phyloP scores from a whole-genome alignment of 23 tunicate genomes.

The Trididemnum clinides region DNA sequence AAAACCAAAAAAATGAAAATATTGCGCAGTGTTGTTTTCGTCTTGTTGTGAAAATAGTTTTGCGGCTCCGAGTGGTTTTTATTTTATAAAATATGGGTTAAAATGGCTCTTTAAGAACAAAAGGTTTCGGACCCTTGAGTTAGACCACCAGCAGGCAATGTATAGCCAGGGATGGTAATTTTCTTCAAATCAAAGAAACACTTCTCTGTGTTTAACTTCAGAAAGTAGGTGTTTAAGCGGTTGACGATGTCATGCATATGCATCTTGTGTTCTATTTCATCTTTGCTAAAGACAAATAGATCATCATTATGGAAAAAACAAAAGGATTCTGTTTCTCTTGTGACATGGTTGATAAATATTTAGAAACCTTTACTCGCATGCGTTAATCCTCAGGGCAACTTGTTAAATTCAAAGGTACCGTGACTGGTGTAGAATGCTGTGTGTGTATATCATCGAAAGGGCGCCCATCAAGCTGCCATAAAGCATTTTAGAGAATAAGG shows the following conservation, averaged over 20 bases:
- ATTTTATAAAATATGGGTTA: too few relatives aligned
- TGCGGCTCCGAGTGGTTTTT: too few relatives aligned
- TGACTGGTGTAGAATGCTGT: too few relatives aligned
- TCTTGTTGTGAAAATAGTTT: too few relatives aligned
- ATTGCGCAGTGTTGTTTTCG: too few relatives aligned
- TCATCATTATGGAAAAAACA: conserved; percentile 14
- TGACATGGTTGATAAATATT: neutral
- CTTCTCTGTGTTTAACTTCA: conserved; percentile 13
- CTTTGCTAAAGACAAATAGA: neutral
- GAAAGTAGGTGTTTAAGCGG: neutral
- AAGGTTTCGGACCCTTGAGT: too few relatives aligned
- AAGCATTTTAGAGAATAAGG: too few relatives aligned
- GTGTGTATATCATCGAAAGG: too few relatives aligned
- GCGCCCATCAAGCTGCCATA: too few relatives aligned
- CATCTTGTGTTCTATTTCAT: neutral
- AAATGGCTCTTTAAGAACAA: too few relatives aligned
- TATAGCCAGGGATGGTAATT: conserved; percentile 4
- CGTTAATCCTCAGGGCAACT: neutral
- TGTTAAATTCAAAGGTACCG: conserved; percentile 23
- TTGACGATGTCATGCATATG: conserved; percentile 2
- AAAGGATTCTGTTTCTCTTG: neutral
- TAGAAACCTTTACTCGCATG: neutral
- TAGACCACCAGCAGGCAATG: conserved; percentile 23
- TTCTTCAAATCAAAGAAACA: conserved; percentile 21
- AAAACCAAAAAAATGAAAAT: too few relatives aligned